Evolutionary conservation across 2,888 invertebrate genomes (phyloP), one percentile per base, ranked within the genome.

Genomic region (Meteorus cinctellus): DNA sequence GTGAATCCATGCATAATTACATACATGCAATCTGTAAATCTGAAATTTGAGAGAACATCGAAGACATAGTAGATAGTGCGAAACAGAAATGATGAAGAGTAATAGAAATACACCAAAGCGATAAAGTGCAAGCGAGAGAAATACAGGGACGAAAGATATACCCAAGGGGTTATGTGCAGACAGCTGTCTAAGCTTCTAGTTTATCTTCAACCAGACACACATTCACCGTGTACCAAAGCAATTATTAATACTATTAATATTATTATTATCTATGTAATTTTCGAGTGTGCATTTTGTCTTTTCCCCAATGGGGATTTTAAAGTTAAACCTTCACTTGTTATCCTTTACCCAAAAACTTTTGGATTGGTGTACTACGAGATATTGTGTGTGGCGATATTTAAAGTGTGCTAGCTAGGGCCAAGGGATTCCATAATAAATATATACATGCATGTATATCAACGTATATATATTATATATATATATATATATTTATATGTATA

Each of bases 161-260:
- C 72, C 70, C 68, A 31, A 45, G 66, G 77, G 60, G 55, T 73
- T 76, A 41, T 62, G 34, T 59, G 72, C 55, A 76, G 77, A 79
- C 80, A 79, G 77, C 79, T 79, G 77, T 79, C 78, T 70, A 29
- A 67, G 67, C 45, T 65, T 71, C 45, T 69, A 8, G 68, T 65
- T 66, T 71, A 36, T 51, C 29, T 51, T 72, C 67, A 72, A 27
- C 6, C 60, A 67, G 27, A 75, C 41, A 69, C 48, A 45, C 55
- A 34, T 69, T 77, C 55, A 65, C 60, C 65, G 24, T 34, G 70
- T 69, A 71, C 27, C 27, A 34, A 31, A 66, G 73, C 68, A 68
- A 79, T 74, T 67, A 75, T 69, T 62, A 72, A 69, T 48, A 48
- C 69, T 70, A 51, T 69, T 63, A 67, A 70, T 72, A 74, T 71